These are phyloP conservation scores for Sarcophaga subvicina DNA, from an alignment of 2,888 invertebrate genomes.

Conservation along the genomic window DNA sequence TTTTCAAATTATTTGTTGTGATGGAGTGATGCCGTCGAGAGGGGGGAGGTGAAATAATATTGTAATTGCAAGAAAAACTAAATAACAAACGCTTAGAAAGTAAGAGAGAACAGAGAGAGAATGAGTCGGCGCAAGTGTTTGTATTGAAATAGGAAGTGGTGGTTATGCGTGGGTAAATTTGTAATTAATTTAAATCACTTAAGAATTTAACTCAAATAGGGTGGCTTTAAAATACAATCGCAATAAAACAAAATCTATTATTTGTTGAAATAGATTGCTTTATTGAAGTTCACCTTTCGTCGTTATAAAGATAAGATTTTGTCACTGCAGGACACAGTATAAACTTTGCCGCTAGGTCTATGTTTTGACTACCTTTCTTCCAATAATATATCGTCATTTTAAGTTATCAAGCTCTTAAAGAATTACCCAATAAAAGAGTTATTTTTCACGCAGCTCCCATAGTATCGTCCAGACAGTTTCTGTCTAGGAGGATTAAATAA, in stretches of 20 bases:
- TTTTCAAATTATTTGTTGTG: background rate
- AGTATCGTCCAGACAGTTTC: too few relatives aligned
- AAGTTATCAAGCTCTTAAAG: too few relatives aligned
- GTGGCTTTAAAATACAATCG: background rate
- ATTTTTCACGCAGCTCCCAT: too few relatives aligned
- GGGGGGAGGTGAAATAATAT: background rate
- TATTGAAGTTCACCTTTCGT: too few relatives aligned
- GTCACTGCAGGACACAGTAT: too few relatives aligned
- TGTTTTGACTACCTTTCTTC: too few relatives aligned
- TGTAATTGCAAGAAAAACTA: constrained; percentile 12
- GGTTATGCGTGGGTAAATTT: constrained; percentile 32
- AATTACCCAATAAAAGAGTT: too few relatives aligned
- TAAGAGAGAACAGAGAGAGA: constrained; percentile 13
- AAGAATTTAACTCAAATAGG: background rate
- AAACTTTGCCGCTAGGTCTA: too few relatives aligned
- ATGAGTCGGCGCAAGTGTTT: constrained; percentile 25
- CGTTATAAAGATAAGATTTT: too few relatives aligned
- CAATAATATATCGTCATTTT: too few relatives aligned
- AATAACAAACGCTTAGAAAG: background rate
- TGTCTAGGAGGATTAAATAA: too few relatives aligned
- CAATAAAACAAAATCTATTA: background rate
- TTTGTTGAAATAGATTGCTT: too few relatives aligned
- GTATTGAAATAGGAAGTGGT: constrained; percentile 40
- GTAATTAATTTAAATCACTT: background rate
- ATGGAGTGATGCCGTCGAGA: background rate